Evolutionary conservation across 2,113 vertebrate genomes (phyloP), one percentile per base, ranked within the genome.

Genomic region (Bombycilla garrulus): DNA sequence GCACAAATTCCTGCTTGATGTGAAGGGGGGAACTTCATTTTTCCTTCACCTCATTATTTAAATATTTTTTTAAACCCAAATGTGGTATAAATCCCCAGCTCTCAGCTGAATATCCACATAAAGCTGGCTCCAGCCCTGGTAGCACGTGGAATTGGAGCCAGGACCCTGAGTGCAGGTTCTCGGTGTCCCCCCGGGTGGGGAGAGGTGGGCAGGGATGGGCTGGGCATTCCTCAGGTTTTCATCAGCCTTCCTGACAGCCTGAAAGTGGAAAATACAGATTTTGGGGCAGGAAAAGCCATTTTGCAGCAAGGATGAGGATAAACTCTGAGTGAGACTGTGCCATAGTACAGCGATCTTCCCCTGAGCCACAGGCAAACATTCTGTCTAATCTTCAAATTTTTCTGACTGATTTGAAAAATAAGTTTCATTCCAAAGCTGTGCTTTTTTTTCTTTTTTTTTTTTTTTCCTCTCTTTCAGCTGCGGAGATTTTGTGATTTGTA

Each of bases 401-500:
- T 15, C 67, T 54, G 51, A 38, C 61, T 73, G 70, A 93, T 92
- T 60, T 42, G 69, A 79, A 94, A 95, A 93, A 70, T 22, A 89
- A 91, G 54, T 93, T 95, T 54, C 56, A 64, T 90, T 93, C 65
- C 78, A 56, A 88, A 81, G 45, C 76, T 54, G 35, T 60, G 61
- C 71, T 44, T 50, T 87, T 88, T 72, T 72, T 17, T 5, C 7
- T 6, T 8, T 15, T 12, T 11, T 22, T 25, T 53, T 22, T 6
- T 5, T 0, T 1, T 1, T 7, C 26, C 38, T 38, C 54, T 44
- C 62, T 69, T 92, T 94, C 86, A 92, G 89, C 93, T 73, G 88
- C 87, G 91, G 95, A 95, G 88, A 86, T 93, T 94, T 89, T 88
- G 65, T 94, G 96, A 94, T 97, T 97, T 92, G 96, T 80, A 50